phyloP scores from a whole-genome alignment of 2,113 vertebrate genomes.

The Athene noctua region DNA sequence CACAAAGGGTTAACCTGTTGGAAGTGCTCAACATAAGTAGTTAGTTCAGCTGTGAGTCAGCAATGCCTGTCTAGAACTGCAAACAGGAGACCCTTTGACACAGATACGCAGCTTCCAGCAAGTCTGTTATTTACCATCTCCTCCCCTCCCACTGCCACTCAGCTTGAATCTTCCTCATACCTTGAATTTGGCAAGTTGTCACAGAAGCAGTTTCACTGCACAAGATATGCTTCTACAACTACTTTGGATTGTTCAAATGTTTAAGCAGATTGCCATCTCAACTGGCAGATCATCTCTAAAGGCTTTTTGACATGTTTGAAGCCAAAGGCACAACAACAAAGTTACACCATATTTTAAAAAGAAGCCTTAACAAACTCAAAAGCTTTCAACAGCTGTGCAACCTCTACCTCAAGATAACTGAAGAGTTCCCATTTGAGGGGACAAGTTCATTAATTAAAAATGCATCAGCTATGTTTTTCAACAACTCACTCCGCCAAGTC shows the following conservation, averaged over 20 bases:
- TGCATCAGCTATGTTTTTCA: background rate
- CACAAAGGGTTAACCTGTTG: conserved; percentile 4
- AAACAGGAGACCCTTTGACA: conserved; percentile 47
- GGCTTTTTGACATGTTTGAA: background rate
- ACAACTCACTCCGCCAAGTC: background rate
- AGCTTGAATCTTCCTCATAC: background rate
- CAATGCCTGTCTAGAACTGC: conserved; percentile 47
- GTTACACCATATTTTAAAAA: background rate
- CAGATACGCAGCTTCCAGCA: conserved; percentile 29
- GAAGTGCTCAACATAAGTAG: background rate
- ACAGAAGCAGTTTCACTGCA: background rate
- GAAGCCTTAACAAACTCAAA: background rate
- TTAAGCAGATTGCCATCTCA: conserved; percentile 18
- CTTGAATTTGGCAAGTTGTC: background rate
- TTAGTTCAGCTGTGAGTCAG: conserved; percentile 55
- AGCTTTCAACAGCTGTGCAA: background rate
- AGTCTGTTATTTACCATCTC: conserved; percentile 9
- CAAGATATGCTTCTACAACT: background rate
- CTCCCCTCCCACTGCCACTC: background rate
- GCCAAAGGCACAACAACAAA: background rate
- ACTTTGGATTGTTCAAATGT: background rate
- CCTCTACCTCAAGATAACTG: background rate
- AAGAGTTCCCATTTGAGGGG: background rate
- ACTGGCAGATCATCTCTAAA: background rate
- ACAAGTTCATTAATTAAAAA: background rate